Evolutionary conservation across 2,113 vertebrate species (phyloP), one percentile per base, ranked within the genome.

Genomic region (Rhineura floridana): DNA sequence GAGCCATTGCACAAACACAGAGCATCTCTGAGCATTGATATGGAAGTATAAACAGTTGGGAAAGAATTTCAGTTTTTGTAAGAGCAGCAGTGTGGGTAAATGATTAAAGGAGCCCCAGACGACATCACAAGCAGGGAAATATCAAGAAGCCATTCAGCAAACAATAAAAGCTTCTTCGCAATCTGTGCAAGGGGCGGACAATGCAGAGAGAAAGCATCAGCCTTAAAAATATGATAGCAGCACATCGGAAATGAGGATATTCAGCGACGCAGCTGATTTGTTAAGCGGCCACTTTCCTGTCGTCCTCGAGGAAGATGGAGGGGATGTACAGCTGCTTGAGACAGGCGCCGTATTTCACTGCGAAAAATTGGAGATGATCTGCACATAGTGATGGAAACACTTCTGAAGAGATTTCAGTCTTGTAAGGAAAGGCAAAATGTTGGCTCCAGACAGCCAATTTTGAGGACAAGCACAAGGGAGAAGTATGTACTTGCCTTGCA

Each of bases 391-490:
- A 84, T 78, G 55, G 93, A 92, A 94, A 94, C 79, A 89, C 92
- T 83, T 91, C 92, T 94, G 92, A 92, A 93, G 94, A 95, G 94
- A 96, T 94, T 93, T 93, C 92, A 89, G 21, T 91, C 92, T 94
- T 91, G 93, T 92, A 94, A 94, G 92, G 90, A 90, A 95, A 91
- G 92, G 89, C 78, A 93, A 93, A 94, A 94, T 81, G 90, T 89
- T 93, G 87, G 88, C 93, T 83, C 91, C 91, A 93, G 94, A 92
- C 92, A 94, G 92, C 92, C 92, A 79, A 93, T 93, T 92, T 6
- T 62, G 88, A 89, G 78, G 84, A 89, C 62, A 84, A 88, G 91
- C 92, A 69, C 79, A 88, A 91, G 88, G 83, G 90, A 84, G 69
- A 23, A 63, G 17, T 9, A 0, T 46, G 28, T 3, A 30, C 69